phyloP scores from a whole-genome alignment of 2,797 vertebrate genomes.

The Eurystomus glaucurus region DNA sequence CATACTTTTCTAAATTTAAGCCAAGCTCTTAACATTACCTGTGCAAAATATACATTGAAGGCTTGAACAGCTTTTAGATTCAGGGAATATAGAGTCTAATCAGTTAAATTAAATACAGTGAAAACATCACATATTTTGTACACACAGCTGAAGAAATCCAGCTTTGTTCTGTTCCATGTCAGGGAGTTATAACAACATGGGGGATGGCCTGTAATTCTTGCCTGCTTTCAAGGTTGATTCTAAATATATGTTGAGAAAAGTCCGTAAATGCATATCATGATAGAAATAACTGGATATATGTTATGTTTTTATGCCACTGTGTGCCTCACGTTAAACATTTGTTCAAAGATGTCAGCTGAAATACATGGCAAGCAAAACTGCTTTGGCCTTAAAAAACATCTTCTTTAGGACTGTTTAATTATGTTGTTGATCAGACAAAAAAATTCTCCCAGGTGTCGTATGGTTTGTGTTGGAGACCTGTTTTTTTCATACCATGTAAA shows the following conservation, averaged over 20 bases:
- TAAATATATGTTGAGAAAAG: background rate
- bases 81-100: background rate
- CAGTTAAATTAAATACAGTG: background rate
- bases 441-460: background rate
- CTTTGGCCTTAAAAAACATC: background rate
- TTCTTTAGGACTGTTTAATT: background rate
- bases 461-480: background rate
- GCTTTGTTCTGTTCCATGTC: background rate
- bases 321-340: background rate
- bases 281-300: background rate
- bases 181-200: fast-evolving
- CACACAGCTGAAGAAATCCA: background rate
- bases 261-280: background rate
- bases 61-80: background rate
- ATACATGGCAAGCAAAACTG: background rate
- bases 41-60: background rate
- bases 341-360: background rate
- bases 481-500: background rate
- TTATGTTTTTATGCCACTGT: background rate
- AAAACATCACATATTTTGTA: background rate
- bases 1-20: background rate
- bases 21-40: background rate
- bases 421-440: background rate
- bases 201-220: background rate
- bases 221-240: background rate